Evolutionary conservation across 2,797 vertebrate genomes (phyloP).

Genomic region (Natrix natrix): DNA sequence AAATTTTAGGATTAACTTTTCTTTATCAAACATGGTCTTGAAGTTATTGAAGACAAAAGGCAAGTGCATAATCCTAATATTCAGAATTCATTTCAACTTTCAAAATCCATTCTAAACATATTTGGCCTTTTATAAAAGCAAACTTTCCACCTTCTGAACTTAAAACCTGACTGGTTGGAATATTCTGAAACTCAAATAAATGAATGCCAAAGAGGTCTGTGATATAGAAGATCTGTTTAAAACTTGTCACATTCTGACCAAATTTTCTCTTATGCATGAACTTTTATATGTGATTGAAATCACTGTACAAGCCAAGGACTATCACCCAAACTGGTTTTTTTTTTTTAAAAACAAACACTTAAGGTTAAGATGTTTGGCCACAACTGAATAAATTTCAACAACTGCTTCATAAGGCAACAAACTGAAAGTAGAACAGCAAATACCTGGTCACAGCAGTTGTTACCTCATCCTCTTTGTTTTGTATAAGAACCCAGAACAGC

Average conservation of each 20-base stretch:
- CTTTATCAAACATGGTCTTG: not conserved
- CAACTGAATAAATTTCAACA: not conserved
- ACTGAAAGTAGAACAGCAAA: not conserved
- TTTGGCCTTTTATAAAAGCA: not conserved
- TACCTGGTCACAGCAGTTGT: constrained; percentile 89
- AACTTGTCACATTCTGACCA: not conserved
- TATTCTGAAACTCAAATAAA: not conserved
- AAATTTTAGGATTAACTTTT: not conserved
- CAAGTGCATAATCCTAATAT: not conserved
- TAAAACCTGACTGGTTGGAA: not conserved
- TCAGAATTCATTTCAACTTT: not conserved
- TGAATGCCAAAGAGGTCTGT: not conserved
- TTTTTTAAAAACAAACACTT: not conserved
- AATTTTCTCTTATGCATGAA: not conserved
- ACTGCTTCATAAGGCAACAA: not conserved
- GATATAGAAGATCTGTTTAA: not conserved
- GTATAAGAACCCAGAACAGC: constrained; percentile 90
- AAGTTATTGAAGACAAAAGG: not conserved
- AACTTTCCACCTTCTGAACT: not conserved
- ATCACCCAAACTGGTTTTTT: not conserved
- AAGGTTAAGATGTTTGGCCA: not conserved
- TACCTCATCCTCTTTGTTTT: constrained; percentile 89
- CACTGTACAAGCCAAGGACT: not conserved
- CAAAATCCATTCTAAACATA: not conserved
- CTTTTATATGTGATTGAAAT: not conserved